These are phyloP conservation scores for Epizoanthus fatuus DNA, from an alignment of 92 coral and sea anemone species.

Conservation along the genomic window DNA sequence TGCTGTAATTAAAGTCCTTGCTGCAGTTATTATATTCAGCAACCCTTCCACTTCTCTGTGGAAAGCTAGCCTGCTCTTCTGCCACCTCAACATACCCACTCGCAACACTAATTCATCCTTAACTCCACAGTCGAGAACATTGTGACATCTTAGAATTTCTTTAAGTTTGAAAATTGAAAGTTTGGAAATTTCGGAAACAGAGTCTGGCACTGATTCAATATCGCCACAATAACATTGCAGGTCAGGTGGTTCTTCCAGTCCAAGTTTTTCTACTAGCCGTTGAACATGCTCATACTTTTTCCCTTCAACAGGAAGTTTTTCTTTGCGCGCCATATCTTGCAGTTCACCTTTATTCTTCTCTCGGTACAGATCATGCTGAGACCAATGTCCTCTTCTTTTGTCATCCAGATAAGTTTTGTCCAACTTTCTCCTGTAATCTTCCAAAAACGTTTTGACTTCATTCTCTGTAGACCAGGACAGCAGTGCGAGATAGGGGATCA, in stretches of 20 bases:
- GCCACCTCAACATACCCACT: neutral
- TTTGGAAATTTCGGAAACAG: constrained; percentile 14
- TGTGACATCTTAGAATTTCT: constrained; percentile 23
- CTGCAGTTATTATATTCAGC: constrained; percentile 17
- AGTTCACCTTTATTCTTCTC: neutral
- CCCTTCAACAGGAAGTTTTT: constrained; percentile 1
- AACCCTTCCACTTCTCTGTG: constrained; percentile 19
- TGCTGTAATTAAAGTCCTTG: constrained; percentile 3
- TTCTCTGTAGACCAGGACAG: constrained; percentile 68
- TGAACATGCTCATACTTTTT: constrained; percentile 10
- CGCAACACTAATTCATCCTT: constrained; percentile 25
- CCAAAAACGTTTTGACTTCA: constrained; percentile 49
- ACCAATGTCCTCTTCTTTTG: constrained; percentile 70
- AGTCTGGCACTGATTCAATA: neutral
- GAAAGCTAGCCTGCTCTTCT: neutral
- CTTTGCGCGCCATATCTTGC: too few relatives aligned
- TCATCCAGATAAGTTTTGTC: constrained; percentile 61
- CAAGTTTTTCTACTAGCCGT: neutral
- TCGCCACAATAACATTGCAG: constrained; percentile 21
- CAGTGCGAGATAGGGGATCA: constrained; percentile 54
- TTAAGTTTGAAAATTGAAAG: constrained; percentile 16
- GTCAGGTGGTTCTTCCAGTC: constrained; percentile 27
- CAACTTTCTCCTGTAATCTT: constrained; percentile 43
- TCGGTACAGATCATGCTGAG: constrained; percentile 58
- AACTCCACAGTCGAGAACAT: constrained; percentile 38